Evolutionary conservation across 1,140 invertebrate genomes (phyloP).

Genomic region (Notospermus geniculatus): DNA sequence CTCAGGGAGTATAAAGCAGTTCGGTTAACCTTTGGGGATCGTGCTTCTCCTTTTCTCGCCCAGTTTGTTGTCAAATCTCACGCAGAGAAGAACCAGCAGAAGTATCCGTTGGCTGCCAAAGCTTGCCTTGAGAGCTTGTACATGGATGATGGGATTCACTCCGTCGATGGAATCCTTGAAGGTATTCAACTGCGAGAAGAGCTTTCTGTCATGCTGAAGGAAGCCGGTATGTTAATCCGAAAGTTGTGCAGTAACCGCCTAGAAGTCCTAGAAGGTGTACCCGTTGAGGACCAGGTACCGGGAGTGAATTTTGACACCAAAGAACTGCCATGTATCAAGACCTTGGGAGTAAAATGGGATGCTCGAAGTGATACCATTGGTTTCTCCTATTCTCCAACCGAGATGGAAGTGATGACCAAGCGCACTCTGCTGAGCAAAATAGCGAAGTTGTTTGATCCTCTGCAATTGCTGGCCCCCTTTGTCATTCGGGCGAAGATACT

Average conservation of each 20-base stretch:
- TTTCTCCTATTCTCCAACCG: not conserved
- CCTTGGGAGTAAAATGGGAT: not conserved
- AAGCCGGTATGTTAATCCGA: not conserved
- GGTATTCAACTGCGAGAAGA: not conserved
- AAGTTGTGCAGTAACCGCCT: not conserved
- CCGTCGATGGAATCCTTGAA: not conserved
- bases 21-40: constrained; percentile 4
- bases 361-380: not conserved
- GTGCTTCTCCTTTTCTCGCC: not conserved
- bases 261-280: not conserved
- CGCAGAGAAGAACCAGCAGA: not conserved
- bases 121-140: not conserved
- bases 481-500: constrained; percentile 3
- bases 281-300: not conserved
- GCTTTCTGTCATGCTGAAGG: not conserved
- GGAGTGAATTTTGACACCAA: not conserved
- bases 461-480: not conserved
- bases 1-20: not conserved
- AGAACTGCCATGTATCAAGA: not conserved
- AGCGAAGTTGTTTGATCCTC: not conserved
- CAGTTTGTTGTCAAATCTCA: not conserved
- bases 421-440: not conserved
- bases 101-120: not conserved
- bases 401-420: not conserved
- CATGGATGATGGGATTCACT: constrained; percentile 1